These are phyloP conservation scores for Cinara cedri DNA, from an alignment of 2,888 invertebrate species.

Conservation along the genomic window DNA sequence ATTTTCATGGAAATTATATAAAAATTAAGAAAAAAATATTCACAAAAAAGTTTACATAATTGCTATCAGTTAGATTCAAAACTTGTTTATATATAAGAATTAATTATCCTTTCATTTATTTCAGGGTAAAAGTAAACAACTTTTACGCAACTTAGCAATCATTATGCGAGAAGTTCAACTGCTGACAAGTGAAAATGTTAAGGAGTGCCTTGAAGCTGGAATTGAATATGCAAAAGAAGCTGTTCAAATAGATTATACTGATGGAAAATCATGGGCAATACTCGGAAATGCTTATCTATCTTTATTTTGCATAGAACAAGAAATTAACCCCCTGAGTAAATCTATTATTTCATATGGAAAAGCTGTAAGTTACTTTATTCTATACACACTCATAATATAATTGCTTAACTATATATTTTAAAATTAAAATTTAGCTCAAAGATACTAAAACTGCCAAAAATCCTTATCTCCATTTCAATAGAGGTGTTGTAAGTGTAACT, in stretches of 20 bases:
- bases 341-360: slow-evolving; percentile 82
- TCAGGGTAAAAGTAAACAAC: slow-evolving; percentile 75
- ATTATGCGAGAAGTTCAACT: slow-evolving; percentile 73
- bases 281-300: slow-evolving; percentile 85
- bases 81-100: no score
- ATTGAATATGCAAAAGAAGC: slow-evolving; percentile 82
- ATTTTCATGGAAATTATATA: no score
- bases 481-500: slow-evolving; percentile 77
- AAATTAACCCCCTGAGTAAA: slow-evolving; percentile 73
- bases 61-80: no score
- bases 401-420: neutral
- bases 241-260: slow-evolving; percentile 75
- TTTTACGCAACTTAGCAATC: slow-evolving; percentile 81
- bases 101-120: neutral
- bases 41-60: no score
- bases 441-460: slow-evolving; percentile 74
- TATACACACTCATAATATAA: neutral
- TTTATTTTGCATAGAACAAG: slow-evolving; percentile 79
- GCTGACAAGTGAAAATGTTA: slow-evolving; percentile 64
- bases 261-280: slow-evolving; percentile 83
- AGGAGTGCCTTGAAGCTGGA: slow-evolving; percentile 71
- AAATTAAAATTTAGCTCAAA: slow-evolving; percentile 62
- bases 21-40: no score
- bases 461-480: slow-evolving; percentile 83
- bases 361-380: slow-evolving; percentile 69